These are phyloP conservation scores for Dasyprocta punctata DNA, from an alignment of 2,113 vertebrate species.

Conservation along the genomic window DNA sequence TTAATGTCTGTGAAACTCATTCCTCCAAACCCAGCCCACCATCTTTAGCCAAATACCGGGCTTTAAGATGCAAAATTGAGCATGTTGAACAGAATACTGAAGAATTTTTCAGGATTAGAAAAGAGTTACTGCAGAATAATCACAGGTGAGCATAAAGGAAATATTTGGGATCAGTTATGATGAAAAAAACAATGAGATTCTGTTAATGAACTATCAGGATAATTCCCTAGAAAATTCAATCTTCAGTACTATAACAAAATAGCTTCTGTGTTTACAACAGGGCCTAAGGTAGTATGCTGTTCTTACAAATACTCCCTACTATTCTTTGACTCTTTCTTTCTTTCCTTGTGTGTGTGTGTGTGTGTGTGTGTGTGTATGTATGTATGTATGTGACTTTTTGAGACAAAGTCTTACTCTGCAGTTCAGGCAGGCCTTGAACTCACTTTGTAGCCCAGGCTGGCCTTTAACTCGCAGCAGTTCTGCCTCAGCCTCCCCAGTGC, in stretches of 20 bases:
- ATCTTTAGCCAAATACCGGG: constrained; percentile 90
- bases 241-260: not conserved
- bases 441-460: too few species aligned
- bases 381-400: too few species aligned
- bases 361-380: too few species aligned
- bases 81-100: constrained; percentile 79
- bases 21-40: constrained; percentile 82
- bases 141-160: constrained; percentile 72
- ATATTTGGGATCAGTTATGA: not conserved
- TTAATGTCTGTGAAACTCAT: constrained; percentile 89
- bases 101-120: constrained; percentile 85
- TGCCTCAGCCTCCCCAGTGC: too few species aligned
- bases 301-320: not conserved
- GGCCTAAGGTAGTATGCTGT: not conserved
- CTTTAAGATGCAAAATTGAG: constrained; percentile 91
- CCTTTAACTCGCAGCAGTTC: too few species aligned
- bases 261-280: not conserved
- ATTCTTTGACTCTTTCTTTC: not conserved
- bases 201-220: not conserved
- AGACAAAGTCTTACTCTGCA: too few species aligned
- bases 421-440: too few species aligned
- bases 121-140: constrained; percentile 77
- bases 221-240: not conserved
- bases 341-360: too few species aligned
- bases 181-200: not conserved